Evolutionary conservation across 2,113 vertebrate species (phyloP), one percentile per base, ranked within the genome.

Genomic region (Laticauda colubrina): DNA sequence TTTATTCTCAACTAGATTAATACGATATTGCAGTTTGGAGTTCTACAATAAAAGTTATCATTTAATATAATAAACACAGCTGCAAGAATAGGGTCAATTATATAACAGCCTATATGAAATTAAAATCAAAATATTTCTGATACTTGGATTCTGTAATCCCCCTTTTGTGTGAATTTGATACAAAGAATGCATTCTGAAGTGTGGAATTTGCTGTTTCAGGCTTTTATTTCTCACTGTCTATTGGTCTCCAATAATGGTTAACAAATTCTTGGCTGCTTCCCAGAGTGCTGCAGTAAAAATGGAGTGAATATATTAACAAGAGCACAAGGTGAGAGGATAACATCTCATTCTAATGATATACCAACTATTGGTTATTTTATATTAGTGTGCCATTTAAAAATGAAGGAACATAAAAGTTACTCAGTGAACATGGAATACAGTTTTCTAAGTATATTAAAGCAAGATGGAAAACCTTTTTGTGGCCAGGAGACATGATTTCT

Each of bases 181-280:
- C 26, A 93, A 86, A 87, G 43, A 64, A 93, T 53, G 54, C 55
- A 69, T 86, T 86, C 45, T 51, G 48, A 75, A 91, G 57, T 85
- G 61, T 86, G 75, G 69, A 93, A 93, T 93, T 89, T 93, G 90
- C 90, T 91, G 90, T 56, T 86, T 88, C 75, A 91, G 86, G 93
- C 90, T 91, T 89, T 21, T 89, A 85, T 85, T 93, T 88, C 57
- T 93, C 92, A 88, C 86, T 57, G 87, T 89, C 93, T 89, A 54
- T 89, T 91, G 88, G 75, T 45, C 55, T 91, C 90, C 75, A 89
- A 87, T 89, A 93, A 91, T 86, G 55, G 69, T 85, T 89, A 89
- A 89, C 86, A 91, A 91, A 93, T 89, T 51, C 29, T 89, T 93
- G 88, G 90, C 56, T 87, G 57, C 43, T 89, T 86, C 56, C 86